Percentiles rank a stretch among this genome's conserved stretches.
These are phyloP conservation scores for Incurvaria masculella DNA, from an alignment of 2,888 invertebrate species.

Conservation along the genomic window DNA sequence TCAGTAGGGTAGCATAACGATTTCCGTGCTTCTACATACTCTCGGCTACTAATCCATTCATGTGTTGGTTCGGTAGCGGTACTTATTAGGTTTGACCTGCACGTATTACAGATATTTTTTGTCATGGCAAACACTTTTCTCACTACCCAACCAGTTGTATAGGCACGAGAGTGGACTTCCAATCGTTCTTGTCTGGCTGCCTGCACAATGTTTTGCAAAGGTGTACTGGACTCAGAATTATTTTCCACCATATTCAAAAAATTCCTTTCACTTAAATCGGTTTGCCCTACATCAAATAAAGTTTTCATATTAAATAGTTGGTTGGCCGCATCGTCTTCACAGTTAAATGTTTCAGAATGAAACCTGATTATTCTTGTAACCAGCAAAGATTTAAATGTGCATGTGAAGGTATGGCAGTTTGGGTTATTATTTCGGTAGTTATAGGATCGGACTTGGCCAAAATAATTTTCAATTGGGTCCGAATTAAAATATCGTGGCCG, in stretches of 20 bases:
- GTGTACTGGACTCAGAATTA: not conserved
- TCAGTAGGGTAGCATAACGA: too few species aligned
- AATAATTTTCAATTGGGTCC: constrained; percentile 15
- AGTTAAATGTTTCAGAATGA: constrained; percentile 13
- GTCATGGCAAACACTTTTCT: not conserved
- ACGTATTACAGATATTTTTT: not conserved
- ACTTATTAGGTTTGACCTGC: constrained; percentile 5
- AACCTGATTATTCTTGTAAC: constrained; percentile 18
- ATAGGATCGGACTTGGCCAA: constrained; percentile 19
- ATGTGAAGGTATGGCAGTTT: constrained; percentile 16
- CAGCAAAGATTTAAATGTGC: constrained; percentile 18
- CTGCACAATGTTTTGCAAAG: constrained; percentile 3
- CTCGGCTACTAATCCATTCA: constrained; percentile 4
- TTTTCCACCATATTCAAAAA: not conserved
- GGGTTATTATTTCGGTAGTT: constrained; percentile 20
- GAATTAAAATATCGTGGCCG: constrained; percentile 13
- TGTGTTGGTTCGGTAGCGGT: constrained; percentile 13
- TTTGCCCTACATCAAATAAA: not conserved
- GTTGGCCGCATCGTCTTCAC: constrained; percentile 15
- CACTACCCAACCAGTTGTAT: constrained; percentile 2
- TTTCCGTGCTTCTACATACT: too few species aligned
- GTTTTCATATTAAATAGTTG: not conserved
- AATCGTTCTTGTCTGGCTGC: not conserved
- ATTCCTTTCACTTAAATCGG: too few species aligned
- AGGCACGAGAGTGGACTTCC: not conserved